Conservation (phyloP, 2,797 vertebrate genomes). For the Jordanella pulchra region DNA sequence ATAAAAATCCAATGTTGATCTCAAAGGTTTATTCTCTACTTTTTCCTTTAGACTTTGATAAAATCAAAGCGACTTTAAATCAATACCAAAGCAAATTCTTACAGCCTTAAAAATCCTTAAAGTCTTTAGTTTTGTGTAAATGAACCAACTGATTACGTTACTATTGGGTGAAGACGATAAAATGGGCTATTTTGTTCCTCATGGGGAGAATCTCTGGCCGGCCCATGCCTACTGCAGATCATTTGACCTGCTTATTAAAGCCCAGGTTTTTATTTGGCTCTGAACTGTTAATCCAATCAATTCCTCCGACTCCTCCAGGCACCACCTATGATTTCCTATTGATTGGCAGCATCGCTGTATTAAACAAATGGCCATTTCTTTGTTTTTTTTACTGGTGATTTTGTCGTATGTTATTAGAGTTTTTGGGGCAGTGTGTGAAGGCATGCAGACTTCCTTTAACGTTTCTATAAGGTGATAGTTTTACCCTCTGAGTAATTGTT, state of each 20-base stretch:
- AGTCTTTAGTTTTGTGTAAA: not conserved
- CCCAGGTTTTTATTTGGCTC: slow-evolving; percentile 33
- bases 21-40: too few relatives aligned
- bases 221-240: slow-evolving; percentile 6
- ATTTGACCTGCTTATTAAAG: slow-evolving; percentile 41
- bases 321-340: slow-evolving; percentile 50
- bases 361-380: slow-evolving; percentile 19
- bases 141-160: not conserved
- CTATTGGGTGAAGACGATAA: not conserved
- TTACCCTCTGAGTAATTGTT: slow-evolving; percentile 44
- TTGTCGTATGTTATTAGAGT: slow-evolving; percentile 35
- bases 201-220: not conserved
- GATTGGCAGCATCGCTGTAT: slow-evolving; percentile 23
- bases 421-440: slow-evolving; percentile 47
- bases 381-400: slow-evolving; percentile 9
- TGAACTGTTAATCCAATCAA: slow-evolving; percentile 53
- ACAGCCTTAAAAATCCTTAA: too few relatives aligned
- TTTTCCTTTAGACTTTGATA: too few relatives aligned
- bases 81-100: too few relatives aligned
- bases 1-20: too few relatives aligned
- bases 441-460: slow-evolving; percentile 62
- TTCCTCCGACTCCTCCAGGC: slow-evolving; percentile 15
- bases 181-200: too few relatives aligned
- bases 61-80: too few relatives aligned
- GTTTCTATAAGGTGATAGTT: slow-evolving; percentile 1